Conservation (phyloP, 2,888 invertebrate genomes). For the Papilio demoleus region DNA sequence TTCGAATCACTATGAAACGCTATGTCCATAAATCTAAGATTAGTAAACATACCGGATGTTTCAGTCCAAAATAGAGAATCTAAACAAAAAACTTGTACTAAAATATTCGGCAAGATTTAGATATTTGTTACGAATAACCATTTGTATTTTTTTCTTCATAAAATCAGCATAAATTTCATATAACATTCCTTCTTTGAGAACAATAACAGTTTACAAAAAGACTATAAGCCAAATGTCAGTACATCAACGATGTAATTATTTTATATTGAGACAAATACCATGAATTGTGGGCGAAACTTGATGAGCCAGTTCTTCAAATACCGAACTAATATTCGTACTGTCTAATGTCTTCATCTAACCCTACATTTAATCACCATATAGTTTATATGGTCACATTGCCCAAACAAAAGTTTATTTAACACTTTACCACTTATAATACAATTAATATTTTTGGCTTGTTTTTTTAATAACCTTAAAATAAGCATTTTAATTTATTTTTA, state of each 20-base stretch:
- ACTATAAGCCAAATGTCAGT: constrained; percentile 28
- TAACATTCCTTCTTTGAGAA: constrained; percentile 25
- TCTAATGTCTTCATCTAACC: neutral
- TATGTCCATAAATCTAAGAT: neutral
- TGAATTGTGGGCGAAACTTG: constrained; percentile 12
- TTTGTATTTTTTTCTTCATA: constrained; percentile 18
- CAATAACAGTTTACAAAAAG: constrained; percentile 27
- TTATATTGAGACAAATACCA: constrained; percentile 3
- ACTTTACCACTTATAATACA: too few species aligned
- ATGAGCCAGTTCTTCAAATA: neutral
- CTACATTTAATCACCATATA: neutral
- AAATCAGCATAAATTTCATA: constrained; percentile 28
- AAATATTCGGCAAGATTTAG: constrained; percentile 17
- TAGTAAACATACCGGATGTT: neutral
- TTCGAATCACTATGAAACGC: too few species aligned
- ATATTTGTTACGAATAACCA: constrained; percentile 9
- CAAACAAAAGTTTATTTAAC: too few species aligned
- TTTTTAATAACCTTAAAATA: too few species aligned
- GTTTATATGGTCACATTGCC: neutral
- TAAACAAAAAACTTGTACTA: constrained; percentile 6
- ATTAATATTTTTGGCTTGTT: too few species aligned
- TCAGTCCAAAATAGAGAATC: neutral
- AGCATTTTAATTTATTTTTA: too few species aligned
- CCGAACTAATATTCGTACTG: neutral
- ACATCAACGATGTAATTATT: constrained; percentile 13